These are phyloP conservation scores for Poicephalus gulielmi DNA, from an alignment of 2,113 vertebrate species.

Conservation along the genomic window DNA sequence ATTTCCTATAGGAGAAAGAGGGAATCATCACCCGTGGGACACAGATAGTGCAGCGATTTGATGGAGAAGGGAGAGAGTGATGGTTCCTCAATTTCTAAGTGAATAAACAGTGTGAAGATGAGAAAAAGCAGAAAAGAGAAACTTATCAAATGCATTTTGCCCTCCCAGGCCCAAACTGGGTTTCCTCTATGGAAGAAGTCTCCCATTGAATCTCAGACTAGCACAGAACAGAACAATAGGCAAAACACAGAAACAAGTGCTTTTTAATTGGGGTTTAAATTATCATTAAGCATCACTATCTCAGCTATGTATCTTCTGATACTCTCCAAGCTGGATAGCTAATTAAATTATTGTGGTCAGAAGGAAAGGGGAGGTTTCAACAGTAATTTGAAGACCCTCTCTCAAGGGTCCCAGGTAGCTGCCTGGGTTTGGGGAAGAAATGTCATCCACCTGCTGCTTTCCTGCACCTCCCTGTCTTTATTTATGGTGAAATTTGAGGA, in stretches of 20 bases:
- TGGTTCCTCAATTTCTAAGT: not conserved
- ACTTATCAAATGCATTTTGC: not conserved
- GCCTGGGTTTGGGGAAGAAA: not conserved
- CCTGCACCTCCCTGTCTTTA: not conserved
- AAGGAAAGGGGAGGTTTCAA: not conserved
- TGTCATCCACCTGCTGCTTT: not conserved
- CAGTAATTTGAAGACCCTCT: not conserved
- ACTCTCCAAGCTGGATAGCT: not conserved
- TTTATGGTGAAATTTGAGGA: constrained; percentile 8
- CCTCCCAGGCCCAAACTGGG: not conserved
- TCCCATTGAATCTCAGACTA: not conserved
- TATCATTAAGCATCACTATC: not conserved
- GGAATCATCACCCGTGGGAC: not conserved
- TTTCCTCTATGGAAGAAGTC: not conserved
- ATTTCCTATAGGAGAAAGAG: not conserved
- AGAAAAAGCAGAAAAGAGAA: not conserved
- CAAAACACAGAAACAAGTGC: not conserved
- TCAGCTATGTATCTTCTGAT: not conserved
- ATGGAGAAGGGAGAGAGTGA: not conserved
- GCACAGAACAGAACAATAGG: not conserved
- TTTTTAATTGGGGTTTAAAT: not conserved
- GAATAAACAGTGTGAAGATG: not conserved
- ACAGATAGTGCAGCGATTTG: not conserved
- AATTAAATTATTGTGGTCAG: not conserved
- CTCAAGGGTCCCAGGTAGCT: not conserved